A percentile compares a stretch with the other conserved stretches of the same genome.
These are phyloP conservation scores for Podabrus alpinus DNA, from an alignment of 2,888 invertebrate species.

Conservation along the genomic window DNA sequence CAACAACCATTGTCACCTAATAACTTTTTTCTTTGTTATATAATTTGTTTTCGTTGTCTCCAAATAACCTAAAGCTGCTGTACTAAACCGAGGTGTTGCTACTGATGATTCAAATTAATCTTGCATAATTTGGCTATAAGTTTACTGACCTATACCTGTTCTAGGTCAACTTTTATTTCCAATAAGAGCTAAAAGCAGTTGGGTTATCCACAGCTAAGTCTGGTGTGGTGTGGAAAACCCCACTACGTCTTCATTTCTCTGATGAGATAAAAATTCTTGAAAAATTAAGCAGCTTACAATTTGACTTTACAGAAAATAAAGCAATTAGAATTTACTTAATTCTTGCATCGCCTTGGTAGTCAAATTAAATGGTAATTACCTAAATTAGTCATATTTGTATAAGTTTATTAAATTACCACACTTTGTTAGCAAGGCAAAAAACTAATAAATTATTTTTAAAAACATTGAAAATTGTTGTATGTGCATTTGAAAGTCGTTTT, in stretches of 20 bases:
- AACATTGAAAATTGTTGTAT: background rate
- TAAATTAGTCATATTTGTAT: background rate
- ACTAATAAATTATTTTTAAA: background rate
- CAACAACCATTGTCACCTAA: background rate
- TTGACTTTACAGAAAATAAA: no score
- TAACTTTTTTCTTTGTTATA: no score
- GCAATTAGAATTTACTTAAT: no score
- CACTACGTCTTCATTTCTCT: background rate
- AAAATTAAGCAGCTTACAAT: background rate
- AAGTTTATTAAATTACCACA: background rate
- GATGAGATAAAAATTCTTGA: background rate
- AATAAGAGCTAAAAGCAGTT: background rate
- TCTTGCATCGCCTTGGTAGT: background rate
- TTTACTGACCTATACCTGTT: background rate
- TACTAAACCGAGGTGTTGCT: background rate
- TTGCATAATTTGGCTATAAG: background rate
- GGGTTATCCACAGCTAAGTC: background rate
- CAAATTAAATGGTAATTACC: background rate
- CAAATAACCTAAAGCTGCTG: background rate
- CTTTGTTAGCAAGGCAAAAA: background rate
- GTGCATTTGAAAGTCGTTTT: no score
- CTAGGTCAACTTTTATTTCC: background rate
- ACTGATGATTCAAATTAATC: background rate
- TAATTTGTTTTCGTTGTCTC: no score
- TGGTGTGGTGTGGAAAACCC: background rate